Base-by-base conservation (phyloP, 2,113 vertebrate species). In the Hydropotes inermis region DNA sequence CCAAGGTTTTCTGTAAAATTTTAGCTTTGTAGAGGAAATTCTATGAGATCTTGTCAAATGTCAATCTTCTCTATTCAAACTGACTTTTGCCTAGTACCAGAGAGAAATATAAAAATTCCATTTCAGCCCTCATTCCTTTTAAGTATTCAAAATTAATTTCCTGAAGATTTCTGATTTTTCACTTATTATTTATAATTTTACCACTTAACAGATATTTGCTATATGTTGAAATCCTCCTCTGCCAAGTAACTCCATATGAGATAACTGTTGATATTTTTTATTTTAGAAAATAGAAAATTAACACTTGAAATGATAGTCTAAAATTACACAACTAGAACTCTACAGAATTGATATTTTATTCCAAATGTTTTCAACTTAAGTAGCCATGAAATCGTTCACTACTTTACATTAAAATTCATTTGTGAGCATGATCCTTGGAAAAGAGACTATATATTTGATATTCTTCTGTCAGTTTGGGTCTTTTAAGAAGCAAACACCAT, bases 121-220 rank as follows among this genome's bases (percentile, higher is more conserved):
- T 87, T 93, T 91, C 27, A 55, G 55, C 95, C 36, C 11, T 88
- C 14, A 78, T 89, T 93, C 47, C 61, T 93, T 87, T 87, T 39
- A 91, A 87, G 52, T 89, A 64, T 74, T 93, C 55, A 86, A 60
- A 91, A 85, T 89, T 23, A 92, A 86, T 95, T 95, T 85, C 52
- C 76, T 78, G 30, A 88, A 91, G 43, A 83, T 74, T 36, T 79
- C 33, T 95, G 28, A 64, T 61, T 89, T 28, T 84, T 91, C 36
- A 58, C 89, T 91, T 33, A 47, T 76, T 78, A 83, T 3, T 95
- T 93, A 89, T 87, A 57, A 93, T 74, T 47, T 96, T 76, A 78
- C 17, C 15, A 74, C 54, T 78, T 76, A 78, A 57, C 7, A 12
- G 45, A 21, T 95, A 23, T 83, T 96, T 83, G 19, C n/a, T 81